These are phyloP conservation scores for Gallirallus australis DNA, from an alignment of 2,797 vertebrate genomes.

Conservation along the genomic window DNA sequence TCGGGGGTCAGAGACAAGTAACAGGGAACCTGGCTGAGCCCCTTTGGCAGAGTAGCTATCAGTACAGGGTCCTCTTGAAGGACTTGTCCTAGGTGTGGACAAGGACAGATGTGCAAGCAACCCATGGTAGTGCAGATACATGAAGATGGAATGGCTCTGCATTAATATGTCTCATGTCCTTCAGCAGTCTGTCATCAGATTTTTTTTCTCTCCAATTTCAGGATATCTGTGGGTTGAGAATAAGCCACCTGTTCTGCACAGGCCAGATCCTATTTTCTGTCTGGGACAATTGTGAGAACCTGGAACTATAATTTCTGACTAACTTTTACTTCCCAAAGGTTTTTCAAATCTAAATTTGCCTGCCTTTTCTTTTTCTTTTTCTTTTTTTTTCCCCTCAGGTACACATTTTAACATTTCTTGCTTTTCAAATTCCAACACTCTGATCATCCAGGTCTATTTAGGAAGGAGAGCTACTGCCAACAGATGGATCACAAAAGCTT, in stretches of 20 bases:
- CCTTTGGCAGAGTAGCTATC: background rate
- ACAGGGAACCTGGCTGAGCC: rapidly evolving
- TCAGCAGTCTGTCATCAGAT: background rate
- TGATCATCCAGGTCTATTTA: slow-evolving; percentile 53
- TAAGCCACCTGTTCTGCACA: background rate
- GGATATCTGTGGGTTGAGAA: background rate
- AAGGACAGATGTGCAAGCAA: background rate
- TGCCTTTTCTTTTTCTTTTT: background rate
- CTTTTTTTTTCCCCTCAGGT: background rate
- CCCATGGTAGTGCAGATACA: background rate
- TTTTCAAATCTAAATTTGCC: background rate
- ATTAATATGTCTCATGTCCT: background rate
- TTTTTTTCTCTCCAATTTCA: background rate
- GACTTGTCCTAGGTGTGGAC: background rate
- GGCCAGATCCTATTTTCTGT: background rate
- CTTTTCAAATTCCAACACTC: slow-evolving; percentile 35
- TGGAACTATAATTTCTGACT: background rate
- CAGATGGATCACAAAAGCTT: slow-evolving; percentile 70
- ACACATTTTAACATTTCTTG: slow-evolving; percentile 41
- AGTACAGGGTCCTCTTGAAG: background rate
- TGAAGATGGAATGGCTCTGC: background rate
- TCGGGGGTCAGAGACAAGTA: background rate
- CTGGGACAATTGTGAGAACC: background rate
- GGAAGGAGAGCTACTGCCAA: slow-evolving; percentile 47
- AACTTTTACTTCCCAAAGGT: background rate